A percentile compares a stretch with the other conserved stretches of the same genome.
phyloP scores from a whole-genome alignment of 2,888 invertebrate species.

The Altica lythri region DNA sequence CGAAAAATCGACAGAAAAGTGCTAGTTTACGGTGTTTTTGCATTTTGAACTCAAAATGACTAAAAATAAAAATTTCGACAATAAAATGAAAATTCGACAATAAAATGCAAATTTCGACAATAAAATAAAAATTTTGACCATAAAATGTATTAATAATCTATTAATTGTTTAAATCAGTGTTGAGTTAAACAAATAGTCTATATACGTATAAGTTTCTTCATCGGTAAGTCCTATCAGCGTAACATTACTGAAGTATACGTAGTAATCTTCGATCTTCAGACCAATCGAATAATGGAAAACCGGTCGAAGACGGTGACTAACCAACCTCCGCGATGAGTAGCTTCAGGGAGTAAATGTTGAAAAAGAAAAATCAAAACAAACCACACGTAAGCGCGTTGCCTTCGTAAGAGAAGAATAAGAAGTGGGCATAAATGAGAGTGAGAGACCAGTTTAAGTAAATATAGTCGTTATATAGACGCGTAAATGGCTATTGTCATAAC shows the following conservation, averaged over 20 bases:
- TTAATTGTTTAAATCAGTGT: no score
- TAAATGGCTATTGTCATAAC: slow-evolving; percentile 47
- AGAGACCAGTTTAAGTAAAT: slow-evolving; percentile 44
- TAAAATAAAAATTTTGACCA: no score
- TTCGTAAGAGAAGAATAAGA: not conserved
- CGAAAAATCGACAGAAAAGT: no score
- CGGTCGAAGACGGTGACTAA: slow-evolving; percentile 12
- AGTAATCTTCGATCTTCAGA: slow-evolving; percentile 14
- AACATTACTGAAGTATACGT: slow-evolving; percentile 3
- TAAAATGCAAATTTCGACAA: no score
- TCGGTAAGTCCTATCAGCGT: no score
- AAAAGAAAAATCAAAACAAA: slow-evolving; percentile 8
- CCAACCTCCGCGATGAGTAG: slow-evolving; percentile 2
- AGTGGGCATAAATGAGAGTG: not conserved
- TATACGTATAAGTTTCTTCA: no score
- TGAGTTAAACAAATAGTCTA: no score
- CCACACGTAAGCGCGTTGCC: not conserved
- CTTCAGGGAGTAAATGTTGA: not conserved
- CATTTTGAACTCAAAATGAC: no score
- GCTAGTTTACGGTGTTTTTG: no score
- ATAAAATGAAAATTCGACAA: no score
- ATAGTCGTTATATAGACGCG: slow-evolving; percentile 45
- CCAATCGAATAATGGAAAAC: slow-evolving; percentile 15
- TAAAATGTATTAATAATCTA: no score
- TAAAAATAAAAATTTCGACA: no score